Percentiles rank a stretch among this genome's conserved stretches.
Evolutionary conservation across 2,888 invertebrate species (phyloP).

Genomic region (Glaucopsyche alexis): DNA sequence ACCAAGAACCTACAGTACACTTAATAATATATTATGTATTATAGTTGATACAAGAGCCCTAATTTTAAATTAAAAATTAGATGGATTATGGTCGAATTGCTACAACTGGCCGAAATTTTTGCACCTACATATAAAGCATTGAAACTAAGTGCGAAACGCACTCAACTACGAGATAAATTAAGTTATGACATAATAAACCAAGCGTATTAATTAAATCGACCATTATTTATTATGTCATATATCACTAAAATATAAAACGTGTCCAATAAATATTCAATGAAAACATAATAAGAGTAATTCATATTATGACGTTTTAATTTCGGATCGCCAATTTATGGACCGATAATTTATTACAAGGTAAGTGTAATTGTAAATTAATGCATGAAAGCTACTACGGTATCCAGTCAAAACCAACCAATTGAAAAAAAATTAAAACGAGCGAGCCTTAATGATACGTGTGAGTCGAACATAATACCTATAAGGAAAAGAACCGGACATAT

Average conservation of each 20-base stretch:
- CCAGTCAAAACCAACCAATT: no score
- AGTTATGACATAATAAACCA: slow-evolving; percentile 31
- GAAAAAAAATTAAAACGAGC: no score
- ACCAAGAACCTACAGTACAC: no score
- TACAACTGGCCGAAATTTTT: no score
- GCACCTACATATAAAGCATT: background rate
- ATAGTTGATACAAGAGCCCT: no score
- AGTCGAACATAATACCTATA: no score
- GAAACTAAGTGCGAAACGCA: background rate
- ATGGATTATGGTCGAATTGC: no score
- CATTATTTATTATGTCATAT: slow-evolving; percentile 39
- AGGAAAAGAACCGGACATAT: no score
- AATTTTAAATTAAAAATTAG: no score
- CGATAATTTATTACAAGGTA: slow-evolving; percentile 19
- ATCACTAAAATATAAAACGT: slow-evolving; percentile 41
- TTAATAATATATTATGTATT: no score
- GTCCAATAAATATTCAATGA: slow-evolving; percentile 43
- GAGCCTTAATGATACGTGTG: no score
- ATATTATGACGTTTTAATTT: slow-evolving; percentile 42
- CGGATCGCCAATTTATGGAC: background rate
- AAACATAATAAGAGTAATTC: slow-evolving; percentile 42
- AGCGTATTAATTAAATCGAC: slow-evolving; percentile 40
- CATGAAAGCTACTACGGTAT: background rate
- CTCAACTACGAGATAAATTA: slow-evolving; percentile 16
- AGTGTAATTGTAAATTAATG: slow-evolving; percentile 1